Percentiles rank a stretch among this genome's conserved stretches.
phyloP scores from a whole-genome alignment of 2,797 vertebrate species.

The Catostomus latipinnis region DNA sequence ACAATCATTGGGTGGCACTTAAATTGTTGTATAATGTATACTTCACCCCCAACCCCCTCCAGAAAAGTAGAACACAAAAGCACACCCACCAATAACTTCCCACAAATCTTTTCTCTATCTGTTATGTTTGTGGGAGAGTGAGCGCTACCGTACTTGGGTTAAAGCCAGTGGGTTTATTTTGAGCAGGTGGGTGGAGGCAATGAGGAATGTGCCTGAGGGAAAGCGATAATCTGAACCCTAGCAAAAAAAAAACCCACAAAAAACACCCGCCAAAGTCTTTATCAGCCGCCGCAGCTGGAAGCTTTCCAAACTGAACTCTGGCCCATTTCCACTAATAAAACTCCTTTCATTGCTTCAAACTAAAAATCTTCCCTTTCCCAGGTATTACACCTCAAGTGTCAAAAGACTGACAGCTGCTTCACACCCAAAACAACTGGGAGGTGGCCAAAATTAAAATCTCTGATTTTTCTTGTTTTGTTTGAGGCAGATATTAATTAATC shows the following conservation, averaged over 20 bases:
- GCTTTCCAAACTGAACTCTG: slow-evolving; percentile 69
- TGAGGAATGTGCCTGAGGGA: slow-evolving; percentile 82
- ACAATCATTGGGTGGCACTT: slow-evolving; percentile 54
- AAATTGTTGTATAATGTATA: slow-evolving; percentile 45
- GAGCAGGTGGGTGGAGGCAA: slow-evolving; percentile 80
- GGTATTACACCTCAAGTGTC: neutral
- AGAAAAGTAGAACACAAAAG: neutral
- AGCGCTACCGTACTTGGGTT: slow-evolving; percentile 64
- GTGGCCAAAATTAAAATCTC: slow-evolving; percentile 61
- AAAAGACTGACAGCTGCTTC: neutral
- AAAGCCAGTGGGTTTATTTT: slow-evolving; percentile 80
- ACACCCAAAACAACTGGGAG: slow-evolving; percentile 26
- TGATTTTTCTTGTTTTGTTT: slow-evolving; percentile 59
- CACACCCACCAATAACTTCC: neutral
- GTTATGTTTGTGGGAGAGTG: neutral
- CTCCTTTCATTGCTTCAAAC: neutral
- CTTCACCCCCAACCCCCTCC: neutral
- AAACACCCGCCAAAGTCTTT: slow-evolving; percentile 54
- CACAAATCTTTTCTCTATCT: neutral
- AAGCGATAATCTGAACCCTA: slow-evolving; percentile 80
- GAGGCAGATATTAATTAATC: slow-evolving; percentile 69
- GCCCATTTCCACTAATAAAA: slow-evolving; percentile 39
- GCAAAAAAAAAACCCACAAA: slow-evolving; percentile 59
- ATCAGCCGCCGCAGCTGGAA: slow-evolving; percentile 70
- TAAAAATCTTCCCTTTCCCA: neutral